Evolutionary conservation across 2,888 invertebrate species (phyloP).

Genomic region (Pycnomerus fuliginosus): DNA sequence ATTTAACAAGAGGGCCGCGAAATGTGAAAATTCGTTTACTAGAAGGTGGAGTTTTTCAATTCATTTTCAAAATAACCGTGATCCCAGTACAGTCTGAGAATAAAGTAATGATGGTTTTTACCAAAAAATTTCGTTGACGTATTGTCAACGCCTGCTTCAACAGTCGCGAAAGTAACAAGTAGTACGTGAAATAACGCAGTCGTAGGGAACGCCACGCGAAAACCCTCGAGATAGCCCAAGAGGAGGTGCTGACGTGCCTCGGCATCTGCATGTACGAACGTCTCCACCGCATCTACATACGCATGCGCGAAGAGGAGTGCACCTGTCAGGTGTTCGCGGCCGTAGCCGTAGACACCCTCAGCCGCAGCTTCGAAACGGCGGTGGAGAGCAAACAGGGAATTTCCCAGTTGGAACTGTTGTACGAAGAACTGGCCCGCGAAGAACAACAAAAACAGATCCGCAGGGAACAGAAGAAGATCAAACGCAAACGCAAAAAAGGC

Average conservation of each 20-base stretch:
- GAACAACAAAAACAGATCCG: slow-evolving; percentile 82
- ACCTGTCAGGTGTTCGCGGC: slow-evolving; percentile 93
- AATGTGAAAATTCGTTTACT: no score
- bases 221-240: slow-evolving; percentile 95
- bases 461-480: slow-evolving; percentile 84
- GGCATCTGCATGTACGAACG: slow-evolving; percentile 92
- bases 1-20: no score
- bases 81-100: no score
- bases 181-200: slow-evolving; percentile 54
- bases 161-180: no score
- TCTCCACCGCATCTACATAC: slow-evolving; percentile 81
- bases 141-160: no score
- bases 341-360: slow-evolving; percentile 82
- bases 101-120: no score
- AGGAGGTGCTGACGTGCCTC: slow-evolving; percentile 92
- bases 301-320: slow-evolving; percentile 86
- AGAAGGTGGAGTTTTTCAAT: no score
- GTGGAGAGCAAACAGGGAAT: slow-evolving; percentile 82
- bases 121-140: no score
- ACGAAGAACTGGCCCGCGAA: slow-evolving; percentile 84
- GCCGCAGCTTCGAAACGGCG: slow-evolving; percentile 86
- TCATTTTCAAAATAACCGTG: no score
- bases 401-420: slow-evolving; percentile 83
- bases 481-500: slow-evolving; percentile 72
- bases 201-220: slow-evolving; percentile 91